These are phyloP conservation scores for Aselliscus stoliczkanus DNA, from an alignment of 2,797 vertebrate species.

Conservation along the genomic window DNA sequence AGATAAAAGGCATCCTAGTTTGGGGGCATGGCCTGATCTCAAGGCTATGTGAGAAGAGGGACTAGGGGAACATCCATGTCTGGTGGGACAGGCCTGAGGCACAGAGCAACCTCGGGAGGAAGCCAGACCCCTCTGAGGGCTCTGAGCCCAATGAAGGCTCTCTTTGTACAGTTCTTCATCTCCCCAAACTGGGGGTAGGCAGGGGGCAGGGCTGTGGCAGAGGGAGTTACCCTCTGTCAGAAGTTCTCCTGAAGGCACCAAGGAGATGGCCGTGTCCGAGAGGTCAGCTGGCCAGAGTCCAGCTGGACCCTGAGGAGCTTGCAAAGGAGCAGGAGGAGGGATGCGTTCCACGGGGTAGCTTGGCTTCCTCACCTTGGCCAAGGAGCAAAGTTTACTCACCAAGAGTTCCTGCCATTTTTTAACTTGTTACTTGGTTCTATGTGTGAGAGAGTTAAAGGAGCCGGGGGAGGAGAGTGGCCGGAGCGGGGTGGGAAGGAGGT, in stretches of 20 bases:
- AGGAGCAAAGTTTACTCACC: slow-evolving; percentile 11
- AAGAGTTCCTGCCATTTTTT: slow-evolving; percentile 19
- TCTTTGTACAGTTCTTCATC: neutral
- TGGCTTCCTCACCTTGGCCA: neutral
- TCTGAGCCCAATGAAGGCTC: neutral
- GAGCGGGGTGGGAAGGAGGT: neutral
- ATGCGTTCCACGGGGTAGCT: neutral
- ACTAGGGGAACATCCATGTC: neutral
- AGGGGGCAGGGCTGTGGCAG: neutral
- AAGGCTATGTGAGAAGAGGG: neutral
- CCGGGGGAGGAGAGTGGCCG: neutral
- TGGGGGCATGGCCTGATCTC: neutral
- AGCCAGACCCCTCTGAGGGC: neutral
- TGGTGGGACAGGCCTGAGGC: neutral
- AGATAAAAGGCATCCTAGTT: neutral
- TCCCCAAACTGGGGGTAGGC: neutral
- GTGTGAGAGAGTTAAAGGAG: neutral
- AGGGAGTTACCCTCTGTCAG: neutral
- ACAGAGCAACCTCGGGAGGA: neutral
- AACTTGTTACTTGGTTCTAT: slow-evolving; percentile 24
- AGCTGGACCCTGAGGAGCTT: neutral
- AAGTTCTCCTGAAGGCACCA: neutral
- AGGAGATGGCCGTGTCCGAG: neutral
- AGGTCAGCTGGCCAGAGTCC: neutral
- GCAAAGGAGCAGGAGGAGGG: neutral